phyloP scores from a whole-genome alignment of 2,888 invertebrate species.

The Eupithecia subfuscata region DNA sequence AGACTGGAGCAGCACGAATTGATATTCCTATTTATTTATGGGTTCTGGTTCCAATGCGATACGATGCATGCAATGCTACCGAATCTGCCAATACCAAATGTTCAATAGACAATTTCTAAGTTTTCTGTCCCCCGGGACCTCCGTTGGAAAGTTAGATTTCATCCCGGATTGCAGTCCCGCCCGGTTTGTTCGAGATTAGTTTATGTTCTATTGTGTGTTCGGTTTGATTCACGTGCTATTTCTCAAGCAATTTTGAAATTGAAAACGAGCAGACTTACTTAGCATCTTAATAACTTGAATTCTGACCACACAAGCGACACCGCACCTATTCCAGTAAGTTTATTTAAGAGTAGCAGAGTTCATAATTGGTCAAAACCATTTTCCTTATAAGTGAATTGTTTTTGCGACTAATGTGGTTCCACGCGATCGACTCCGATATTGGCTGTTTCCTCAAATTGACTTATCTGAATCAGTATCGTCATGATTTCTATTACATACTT shows the following conservation, averaged over 20 bases:
- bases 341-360: not conserved
- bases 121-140: slow-evolving; percentile 24
- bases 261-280: not conserved
- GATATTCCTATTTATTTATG: slow-evolving; percentile 34
- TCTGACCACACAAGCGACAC: not conserved
- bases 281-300: not conserved
- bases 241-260: slow-evolving; percentile 1
- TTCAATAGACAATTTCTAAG: slow-evolving; percentile 24
- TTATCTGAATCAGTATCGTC: not conserved
- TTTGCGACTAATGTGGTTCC: slow-evolving; percentile 19
- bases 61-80: slow-evolving; percentile 28
- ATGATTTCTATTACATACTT: not conserved
- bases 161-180: slow-evolving; percentile 37
- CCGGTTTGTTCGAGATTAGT: slow-evolving; percentile 29
- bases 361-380: not conserved
- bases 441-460: slow-evolving; percentile 18
- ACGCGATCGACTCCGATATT: slow-evolving; percentile 32
- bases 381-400: slow-evolving; percentile 11
- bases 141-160: slow-evolving; percentile 32
- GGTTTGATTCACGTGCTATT: slow-evolving; percentile 23
- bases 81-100: not conserved
- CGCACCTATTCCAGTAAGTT: not conserved
- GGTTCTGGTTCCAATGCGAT: slow-evolving; percentile 29
- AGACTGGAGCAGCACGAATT: slow-evolving; percentile 17
- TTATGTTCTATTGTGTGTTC: slow-evolving; percentile 30